Base-by-base conservation (phyloP, 2,888 invertebrate genomes). In the Drosophila macrospina region DNA sequence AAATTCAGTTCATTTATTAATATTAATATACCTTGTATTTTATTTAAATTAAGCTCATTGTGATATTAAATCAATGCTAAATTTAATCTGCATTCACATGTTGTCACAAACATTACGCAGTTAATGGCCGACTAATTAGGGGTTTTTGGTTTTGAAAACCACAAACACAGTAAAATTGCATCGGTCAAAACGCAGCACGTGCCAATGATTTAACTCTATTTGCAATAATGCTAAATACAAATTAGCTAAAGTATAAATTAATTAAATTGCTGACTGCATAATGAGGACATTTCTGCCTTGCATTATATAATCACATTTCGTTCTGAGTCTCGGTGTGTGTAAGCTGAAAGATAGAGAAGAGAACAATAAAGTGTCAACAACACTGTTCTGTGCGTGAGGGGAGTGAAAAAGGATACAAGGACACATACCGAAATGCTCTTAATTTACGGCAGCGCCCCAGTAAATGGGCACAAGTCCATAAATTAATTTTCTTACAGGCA, bases 401-500 rank as follows among this genome's bases (percentile, higher is more conserved):
- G 47, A 30, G 42, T 34, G 36, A 48, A 28, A 56, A 56, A 64
- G 57, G 64, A 50, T 54, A 62, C 73, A 73, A 75, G 79, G 72
- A 66, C 84, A 75, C 75, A 69, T 72, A 52, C 59, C 42, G 7
- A 56, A 55, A 50, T 57, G 63, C 59, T 66, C 70, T 73, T 80
- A 62, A 84, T 73, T 81, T 63, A 76, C 73, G 62, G 59, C 60
- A 63, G 54, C 69, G 69, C 60, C 82, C 44, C 55, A 39, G 54
- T 11, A 71, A 80, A 77, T 61, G 83, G 69, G 62, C 63, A 56
- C 76, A 60, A 84, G 84, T 84, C 69, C 78, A 80, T 81, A 78
- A 84, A 80, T 81, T 80, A 84, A 72, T 54, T 24, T 32, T 47
- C 48, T 47, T 36, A 10, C 44, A 24, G 36, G n/a, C 44, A 10